Base-by-base conservation (phyloP, 2,797 vertebrate genomes). In the Ispidina lecontei region DNA sequence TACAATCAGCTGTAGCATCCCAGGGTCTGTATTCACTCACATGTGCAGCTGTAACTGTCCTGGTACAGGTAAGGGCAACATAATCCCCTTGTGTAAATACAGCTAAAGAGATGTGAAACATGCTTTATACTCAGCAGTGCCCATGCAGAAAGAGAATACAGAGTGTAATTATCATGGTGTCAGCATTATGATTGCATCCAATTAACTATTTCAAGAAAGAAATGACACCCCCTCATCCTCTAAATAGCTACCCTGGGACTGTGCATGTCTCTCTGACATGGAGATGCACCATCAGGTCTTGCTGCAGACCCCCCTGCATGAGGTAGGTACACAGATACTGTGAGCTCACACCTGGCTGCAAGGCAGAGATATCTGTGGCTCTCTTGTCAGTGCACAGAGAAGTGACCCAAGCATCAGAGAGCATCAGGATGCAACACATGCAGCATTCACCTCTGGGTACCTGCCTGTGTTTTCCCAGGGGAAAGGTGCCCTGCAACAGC, bases 191-290 rank as follows among this genome's bases (percentile, higher is more conserved):
- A 73, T 25, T 80, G 37, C 75, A 84, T 33, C 33, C 54, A 60
- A 62, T 29, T 23, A 84, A 39, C n/a, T 84, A 83, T 85, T 90
- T 60, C 63, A 84, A 63, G 80, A 60, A 46, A 76, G 43, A 90
- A 59, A 44, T 14, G 17, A 93, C 73, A 63, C 81, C 58, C 58
- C 62, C 82, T 71, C 85, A 68, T 26, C 51, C 76, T 28, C 60
- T 46, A 49, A 89, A 93, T 9, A 93, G 76, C 49, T 74, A 13
- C 65, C 29, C 56, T n/a, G 75, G 56, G 71, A 76, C 39, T 64
- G 23, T 0, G 5, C 10, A 4, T 10, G 51, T 43, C 79, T 71
- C 44, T 49, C 39, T 44, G 2, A 1, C 31, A 0, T 1, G 5
- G 19, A 14, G 44, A 41, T 12, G 46, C 46, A 14, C 16, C 12